Evolutionary conservation across 2,797 vertebrate genomes (phyloP), one percentile per base, ranked within the genome.

Genomic region (Acanthis flammea): DNA sequence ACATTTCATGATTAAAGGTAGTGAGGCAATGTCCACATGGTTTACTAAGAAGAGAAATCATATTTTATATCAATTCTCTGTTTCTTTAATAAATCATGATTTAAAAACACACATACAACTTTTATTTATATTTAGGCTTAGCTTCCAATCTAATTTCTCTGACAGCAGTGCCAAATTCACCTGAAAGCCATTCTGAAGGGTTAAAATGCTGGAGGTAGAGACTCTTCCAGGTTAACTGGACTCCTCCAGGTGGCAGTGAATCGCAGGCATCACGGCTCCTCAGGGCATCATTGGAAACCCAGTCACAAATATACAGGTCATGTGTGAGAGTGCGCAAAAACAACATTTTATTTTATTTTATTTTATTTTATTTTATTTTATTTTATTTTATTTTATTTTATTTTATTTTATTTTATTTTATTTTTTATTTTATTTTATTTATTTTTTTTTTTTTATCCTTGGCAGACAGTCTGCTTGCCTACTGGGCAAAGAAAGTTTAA

Each of bases 201-300:
- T 47, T 48, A 71, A 61, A 91, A 72, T 3, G 4, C 19, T 70
- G 77, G 33, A 73, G 30, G 66, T 44, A 31, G 48, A 50, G 68
- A 41, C 1, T 8, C 47, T 65, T 61, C 66, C 30, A 55, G 61
- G 54, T 51, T 63, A 44, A 45, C 41, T 55, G 37, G 27, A 53
- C 76, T 95, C 54, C 73, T 95, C 35, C 71, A 78, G 84, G 78
- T 70, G 86, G 58, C 86, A 67, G 79, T 23, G 92, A 82, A 35
- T 50, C 0, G 0, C 24, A 66, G 84, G 19, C 67, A 19, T 10
- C 4, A 1, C 1, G 0, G 31, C 41, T 92, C 89, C 65, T 88
- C 2, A 0, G 55, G 58, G 19, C 68, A 57, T 44, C 68, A 27
- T 28, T 95, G 82, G 70, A 87, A 84, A 76, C 33, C 72, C 4